Percentiles rank a stretch among this genome's conserved stretches.
These are phyloP conservation scores for Cyclophora albipunctata DNA, from an alignment of 2,888 invertebrate genomes.

Conservation along the genomic window DNA sequence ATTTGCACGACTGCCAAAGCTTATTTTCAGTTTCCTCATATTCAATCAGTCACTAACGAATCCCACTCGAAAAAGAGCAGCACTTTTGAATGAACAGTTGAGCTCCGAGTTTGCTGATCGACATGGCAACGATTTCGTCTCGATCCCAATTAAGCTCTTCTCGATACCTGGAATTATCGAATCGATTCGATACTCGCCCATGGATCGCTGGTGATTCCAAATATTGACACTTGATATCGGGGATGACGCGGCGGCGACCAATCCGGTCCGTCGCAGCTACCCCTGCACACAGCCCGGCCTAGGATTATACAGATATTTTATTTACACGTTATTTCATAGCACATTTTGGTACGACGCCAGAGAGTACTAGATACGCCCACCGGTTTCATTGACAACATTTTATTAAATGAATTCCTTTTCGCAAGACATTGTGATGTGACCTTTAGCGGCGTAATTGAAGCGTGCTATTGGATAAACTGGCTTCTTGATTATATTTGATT, in stretches of 20 bases:
- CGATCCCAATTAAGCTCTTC: conserved; percentile 58
- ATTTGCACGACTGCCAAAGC: neutral
- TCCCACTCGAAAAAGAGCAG: too few species aligned
- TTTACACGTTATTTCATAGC: too few species aligned
- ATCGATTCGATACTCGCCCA: conserved; percentile 31
- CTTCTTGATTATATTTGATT: too few species aligned
- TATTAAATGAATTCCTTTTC: too few species aligned
- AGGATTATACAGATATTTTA: too few species aligned
- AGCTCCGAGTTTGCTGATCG: too few species aligned
- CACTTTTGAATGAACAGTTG: too few species aligned
- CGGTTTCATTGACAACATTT: conserved; percentile 2
- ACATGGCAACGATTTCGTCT: conserved; percentile 25
- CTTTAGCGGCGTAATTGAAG: too few species aligned
- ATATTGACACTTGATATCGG: conserved; percentile 47
- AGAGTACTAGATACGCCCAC: conserved; percentile 4
- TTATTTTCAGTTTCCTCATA: neutral
- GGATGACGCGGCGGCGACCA: conserved; percentile 8
- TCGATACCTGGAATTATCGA: conserved; percentile 53
- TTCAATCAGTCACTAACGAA: too few species aligned
- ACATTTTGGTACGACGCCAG: neutral
- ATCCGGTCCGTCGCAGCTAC: neutral
- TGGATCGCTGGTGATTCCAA: conserved; percentile 41
- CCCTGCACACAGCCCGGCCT: neutral
- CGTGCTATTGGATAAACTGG: too few species aligned
- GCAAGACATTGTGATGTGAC: too few species aligned